phyloP scores from a whole-genome alignment of 2,888 invertebrate genomes.

The Bimastos eiseni region DNA sequence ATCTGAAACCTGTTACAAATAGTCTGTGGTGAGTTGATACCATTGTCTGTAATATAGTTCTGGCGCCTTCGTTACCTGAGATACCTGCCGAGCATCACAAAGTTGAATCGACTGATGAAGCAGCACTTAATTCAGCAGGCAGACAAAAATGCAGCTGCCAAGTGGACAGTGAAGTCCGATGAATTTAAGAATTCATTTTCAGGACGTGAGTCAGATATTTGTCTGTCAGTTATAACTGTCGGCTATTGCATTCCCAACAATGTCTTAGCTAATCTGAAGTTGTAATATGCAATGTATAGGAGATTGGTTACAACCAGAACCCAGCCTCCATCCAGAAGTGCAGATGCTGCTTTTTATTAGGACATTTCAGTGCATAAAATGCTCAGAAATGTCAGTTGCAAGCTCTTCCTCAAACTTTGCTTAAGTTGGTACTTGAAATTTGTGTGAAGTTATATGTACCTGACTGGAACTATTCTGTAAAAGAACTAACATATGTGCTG shows the following conservation, averaged over 20 bases:
- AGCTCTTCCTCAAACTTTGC: no score
- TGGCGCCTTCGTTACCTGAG: constrained; percentile 46
- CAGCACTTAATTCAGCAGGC: not conserved
- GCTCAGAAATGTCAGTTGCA: no score
- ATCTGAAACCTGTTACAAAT: not conserved
- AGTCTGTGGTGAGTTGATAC: not conserved
- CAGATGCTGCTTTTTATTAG: no score
- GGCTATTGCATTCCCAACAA: not conserved
- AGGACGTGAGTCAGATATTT: not conserved
- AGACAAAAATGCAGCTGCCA: not conserved
- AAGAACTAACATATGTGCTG: no score
- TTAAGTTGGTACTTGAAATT: no score
- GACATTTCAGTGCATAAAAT: no score
- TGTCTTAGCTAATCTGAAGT: not conserved
- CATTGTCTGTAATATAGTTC: constrained; percentile 40
- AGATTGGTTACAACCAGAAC: no score
- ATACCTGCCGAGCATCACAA: constrained; percentile 48
- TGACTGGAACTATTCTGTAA: no score
- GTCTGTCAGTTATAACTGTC: not conserved
- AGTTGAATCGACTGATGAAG: constrained; percentile 45
- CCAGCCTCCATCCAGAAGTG: no score
- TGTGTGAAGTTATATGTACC: no score
- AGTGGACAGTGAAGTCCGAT: not conserved
- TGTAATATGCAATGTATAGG: no score
- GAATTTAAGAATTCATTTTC: constrained; percentile 10